Percentiles rank a stretch among this genome's conserved stretches.
phyloP scores from a whole-genome alignment of 1,140 invertebrate genomes.

The Drosophila albomicans region DNA sequence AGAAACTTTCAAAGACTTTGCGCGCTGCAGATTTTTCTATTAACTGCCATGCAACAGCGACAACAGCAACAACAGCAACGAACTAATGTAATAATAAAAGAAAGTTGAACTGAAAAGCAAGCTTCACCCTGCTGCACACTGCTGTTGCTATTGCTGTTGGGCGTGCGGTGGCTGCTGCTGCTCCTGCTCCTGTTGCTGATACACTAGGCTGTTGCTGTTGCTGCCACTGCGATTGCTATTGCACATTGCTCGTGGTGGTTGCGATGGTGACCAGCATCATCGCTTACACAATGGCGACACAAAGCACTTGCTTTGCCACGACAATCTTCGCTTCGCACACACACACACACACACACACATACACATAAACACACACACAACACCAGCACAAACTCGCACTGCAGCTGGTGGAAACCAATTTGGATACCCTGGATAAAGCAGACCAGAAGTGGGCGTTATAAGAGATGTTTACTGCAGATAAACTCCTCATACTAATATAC shows the following conservation, averaged over 20 bases:
- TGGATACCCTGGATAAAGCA: constrained; percentile 21
- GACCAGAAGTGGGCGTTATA: not conserved
- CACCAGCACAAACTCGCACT: not conserved
- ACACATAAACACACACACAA: not conserved
- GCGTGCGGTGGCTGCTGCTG: not conserved
- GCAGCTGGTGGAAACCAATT: constrained; percentile 38
- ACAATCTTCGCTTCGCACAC: not conserved
- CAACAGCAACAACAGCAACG: constrained; percentile 38
- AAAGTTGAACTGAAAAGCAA: constrained; percentile 40
- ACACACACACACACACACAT: not conserved
- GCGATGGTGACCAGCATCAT: constrained; percentile 45
- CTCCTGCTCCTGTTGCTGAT: not conserved
- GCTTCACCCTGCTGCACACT: constrained; percentile 11
- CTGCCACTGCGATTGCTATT: not conserved
- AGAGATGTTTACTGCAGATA: too few species aligned
- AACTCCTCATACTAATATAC: too few species aligned
- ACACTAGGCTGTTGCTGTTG: not conserved
- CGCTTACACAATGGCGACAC: constrained; percentile 49
- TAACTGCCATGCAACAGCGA: constrained; percentile 60
- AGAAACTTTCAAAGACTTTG: constrained; percentile 68
- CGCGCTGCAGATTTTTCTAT: constrained; percentile 75
- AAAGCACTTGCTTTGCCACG: constrained; percentile 45
- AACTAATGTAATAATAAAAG: constrained; percentile 72
- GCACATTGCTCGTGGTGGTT: constrained; percentile 5
- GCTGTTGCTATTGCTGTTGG: not conserved